phyloP scores from a whole-genome alignment of 2,797 vertebrate species.

The Artibeus jamaicensis region DNA sequence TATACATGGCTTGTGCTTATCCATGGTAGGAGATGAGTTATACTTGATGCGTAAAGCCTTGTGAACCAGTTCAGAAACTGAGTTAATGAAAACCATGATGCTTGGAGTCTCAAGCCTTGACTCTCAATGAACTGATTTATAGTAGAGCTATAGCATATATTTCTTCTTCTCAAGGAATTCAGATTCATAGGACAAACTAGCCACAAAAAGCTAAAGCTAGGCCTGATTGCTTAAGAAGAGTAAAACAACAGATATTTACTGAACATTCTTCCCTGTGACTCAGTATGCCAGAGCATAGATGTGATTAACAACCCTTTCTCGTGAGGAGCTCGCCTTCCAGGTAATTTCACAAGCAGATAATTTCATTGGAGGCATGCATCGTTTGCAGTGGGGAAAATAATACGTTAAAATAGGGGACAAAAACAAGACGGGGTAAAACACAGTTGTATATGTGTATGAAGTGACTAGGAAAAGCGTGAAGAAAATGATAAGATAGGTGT shows the following conservation, averaged over 20 bases:
- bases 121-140: not conserved
- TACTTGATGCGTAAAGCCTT: conserved; percentile 8
- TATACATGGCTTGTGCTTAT: not conserved
- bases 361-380: not conserved
- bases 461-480: not conserved
- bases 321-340: not conserved
- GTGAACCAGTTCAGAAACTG: conserved; percentile 4
- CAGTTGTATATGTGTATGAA: not conserved
- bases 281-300: not conserved
- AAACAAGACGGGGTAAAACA: not conserved
- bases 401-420: not conserved
- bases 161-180: conserved; percentile 43
- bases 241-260: not conserved
- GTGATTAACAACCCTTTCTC: not conserved
- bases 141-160: not conserved
- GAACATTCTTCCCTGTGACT: not conserved
- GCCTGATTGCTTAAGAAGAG: not conserved
- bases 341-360: not conserved
- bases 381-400: not conserved
- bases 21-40: not conserved
- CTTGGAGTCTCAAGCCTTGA: not conserved
- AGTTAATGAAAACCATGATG: conserved; percentile 11
- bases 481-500: not conserved
- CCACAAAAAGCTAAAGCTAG: not conserved
- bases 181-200: not conserved